Evolutionary conservation across 2,113 vertebrate species (phyloP), one percentile per base, ranked within the genome.

Genomic region (Nematolebias whitei): DNA sequence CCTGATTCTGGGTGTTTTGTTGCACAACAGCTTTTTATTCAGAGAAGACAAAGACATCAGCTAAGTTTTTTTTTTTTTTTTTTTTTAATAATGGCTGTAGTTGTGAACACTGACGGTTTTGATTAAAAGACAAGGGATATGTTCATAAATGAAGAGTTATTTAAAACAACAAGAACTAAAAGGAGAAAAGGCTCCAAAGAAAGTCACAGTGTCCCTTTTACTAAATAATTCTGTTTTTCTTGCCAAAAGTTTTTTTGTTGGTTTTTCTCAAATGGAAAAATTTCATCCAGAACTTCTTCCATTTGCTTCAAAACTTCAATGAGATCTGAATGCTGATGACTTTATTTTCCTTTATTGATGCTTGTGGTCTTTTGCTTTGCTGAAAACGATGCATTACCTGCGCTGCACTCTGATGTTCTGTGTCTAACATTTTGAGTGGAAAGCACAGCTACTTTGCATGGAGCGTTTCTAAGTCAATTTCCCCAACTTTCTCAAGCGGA

Each of bases 391-490:
- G 45, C 66, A 54, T 35, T 76, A 87, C 85, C 87, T 86, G 76
- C 26, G 23, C 62, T 62, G 65, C 82, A 79, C 84, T 76, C 72
- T 41, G 47, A 73, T 80, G 71, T 69, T 65, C 59, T 52, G 59
- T 76, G 43, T 80, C 74, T 71, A 79, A 83, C 80, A 44, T 45
- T 88, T 82, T 76, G 78, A 78, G 76, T 54, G 68, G 53, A 80
- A 86, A 85, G 71, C 70, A 81, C 78, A 79, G 77, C 67, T 80
- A 71, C 78, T 90, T 87, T 88, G 87, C 87, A 89, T 90, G 71
- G 78, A 86, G 82, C 82, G 88, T 86, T 86, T 81, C 78, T 65
- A 77, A 91, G 85, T 88, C 90, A 90, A 91, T 93, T 92, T 91
- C 82, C 88, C 65, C 49, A 76, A 84, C 71, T 78, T 85, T 69